Percentiles rank a stretch among this genome's conserved stretches.
These are phyloP conservation scores for Augochlora pura DNA, from an alignment of 1,140 invertebrate genomes.

Conservation along the genomic window DNA sequence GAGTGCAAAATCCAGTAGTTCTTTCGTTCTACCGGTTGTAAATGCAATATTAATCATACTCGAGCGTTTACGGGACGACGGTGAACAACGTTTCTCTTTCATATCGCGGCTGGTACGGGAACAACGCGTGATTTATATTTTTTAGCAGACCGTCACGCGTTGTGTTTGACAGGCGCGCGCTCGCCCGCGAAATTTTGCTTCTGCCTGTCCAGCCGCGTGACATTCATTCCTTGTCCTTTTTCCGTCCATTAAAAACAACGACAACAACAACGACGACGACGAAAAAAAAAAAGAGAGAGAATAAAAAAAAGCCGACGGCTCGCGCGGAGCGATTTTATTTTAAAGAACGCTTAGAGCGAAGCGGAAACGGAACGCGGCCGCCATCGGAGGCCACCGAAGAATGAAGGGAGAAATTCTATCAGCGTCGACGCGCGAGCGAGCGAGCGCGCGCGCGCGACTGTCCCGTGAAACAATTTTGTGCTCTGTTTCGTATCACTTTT, in stretches of 20 bases:
- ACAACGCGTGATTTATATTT: neutral
- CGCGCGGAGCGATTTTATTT: no score
- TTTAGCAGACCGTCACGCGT: neutral
- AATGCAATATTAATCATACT: constrained; percentile 1
- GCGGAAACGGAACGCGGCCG: no score
- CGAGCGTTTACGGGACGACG: neutral
- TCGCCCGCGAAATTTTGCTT: neutral
- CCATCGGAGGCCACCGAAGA: neutral
- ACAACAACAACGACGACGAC: no score
- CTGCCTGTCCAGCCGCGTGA: neutral
- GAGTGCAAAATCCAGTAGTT: neutral
- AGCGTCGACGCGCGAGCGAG: neutral
- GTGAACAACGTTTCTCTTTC: neutral
- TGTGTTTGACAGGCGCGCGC: neutral
- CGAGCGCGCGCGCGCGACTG: no score
- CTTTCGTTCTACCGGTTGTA: neutral
- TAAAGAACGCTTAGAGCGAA: no score
- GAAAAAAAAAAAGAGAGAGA: no score
- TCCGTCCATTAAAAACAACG: no score
- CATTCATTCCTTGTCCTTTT: no score
- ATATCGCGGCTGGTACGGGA: neutral
- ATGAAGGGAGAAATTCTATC: neutral
- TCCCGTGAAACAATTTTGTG: neutral
- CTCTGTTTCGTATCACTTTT: neutral
- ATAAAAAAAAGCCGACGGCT: no score